Conservation (phyloP, 2,113 vertebrate species). For the Trichechus manatus region DNA sequence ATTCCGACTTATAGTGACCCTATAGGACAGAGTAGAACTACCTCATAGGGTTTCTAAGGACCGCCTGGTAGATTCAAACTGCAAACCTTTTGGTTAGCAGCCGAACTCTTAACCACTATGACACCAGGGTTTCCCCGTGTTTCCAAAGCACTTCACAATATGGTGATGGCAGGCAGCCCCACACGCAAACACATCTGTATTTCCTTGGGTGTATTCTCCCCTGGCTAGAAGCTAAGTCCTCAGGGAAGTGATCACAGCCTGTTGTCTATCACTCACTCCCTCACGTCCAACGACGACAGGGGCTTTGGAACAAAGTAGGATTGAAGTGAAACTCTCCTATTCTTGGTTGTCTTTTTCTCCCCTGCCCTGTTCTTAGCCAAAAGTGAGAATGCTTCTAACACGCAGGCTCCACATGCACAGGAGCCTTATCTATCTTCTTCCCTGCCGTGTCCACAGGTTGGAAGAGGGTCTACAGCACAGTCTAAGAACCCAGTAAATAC, state of each 20-base stretch:
- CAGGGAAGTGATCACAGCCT: neutral
- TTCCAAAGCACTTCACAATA: neutral
- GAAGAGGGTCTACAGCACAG: neutral
- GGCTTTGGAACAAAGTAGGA: neutral
- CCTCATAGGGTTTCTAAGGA: too few species aligned
- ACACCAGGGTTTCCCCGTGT: neutral
- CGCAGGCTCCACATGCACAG: neutral
- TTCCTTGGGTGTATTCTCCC: neutral
- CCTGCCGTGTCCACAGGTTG: neutral
- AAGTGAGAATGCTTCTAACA: neutral
- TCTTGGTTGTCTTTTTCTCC: neutral
- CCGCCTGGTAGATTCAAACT: too few species aligned
- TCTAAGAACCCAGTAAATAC: neutral
- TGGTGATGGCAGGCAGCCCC: neutral
- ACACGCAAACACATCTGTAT: neutral
- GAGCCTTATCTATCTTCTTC: neutral
- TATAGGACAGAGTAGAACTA: too few species aligned
- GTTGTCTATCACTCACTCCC: neutral
- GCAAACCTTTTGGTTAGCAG: too few species aligned
- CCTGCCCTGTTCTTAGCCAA: neutral
- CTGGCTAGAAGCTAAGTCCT: neutral
- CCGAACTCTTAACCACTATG: too few species aligned
- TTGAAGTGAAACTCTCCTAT: neutral
- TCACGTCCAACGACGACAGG: neutral
- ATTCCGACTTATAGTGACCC: too few species aligned